A percentile compares a stretch with the other conserved stretches of the same genome.
phyloP scores from a whole-genome alignment of 2,888 invertebrate species.

The Anorthoa munda region DNA sequence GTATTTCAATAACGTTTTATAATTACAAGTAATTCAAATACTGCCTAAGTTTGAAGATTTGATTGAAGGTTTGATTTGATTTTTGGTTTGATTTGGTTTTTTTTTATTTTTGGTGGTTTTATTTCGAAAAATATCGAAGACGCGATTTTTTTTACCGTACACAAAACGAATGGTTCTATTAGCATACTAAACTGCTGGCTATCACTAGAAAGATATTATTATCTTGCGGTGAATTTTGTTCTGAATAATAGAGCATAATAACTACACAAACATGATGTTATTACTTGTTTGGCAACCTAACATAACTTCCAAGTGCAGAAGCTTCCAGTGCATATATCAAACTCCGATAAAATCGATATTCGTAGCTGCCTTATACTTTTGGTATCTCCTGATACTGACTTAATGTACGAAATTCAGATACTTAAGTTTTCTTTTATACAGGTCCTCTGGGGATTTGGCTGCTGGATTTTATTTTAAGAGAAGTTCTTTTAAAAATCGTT shows the following conservation, averaged over 20 bases:
- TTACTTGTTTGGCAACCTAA: constrained; percentile 4
- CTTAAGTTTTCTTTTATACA: constrained; percentile 42
- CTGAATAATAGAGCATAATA: neutral
- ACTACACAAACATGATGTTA: neutral
- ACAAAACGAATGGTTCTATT: no score
- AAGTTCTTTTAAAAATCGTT: neutral
- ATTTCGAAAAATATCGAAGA: no score
- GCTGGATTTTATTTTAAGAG: neutral
- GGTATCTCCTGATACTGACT: constrained; percentile 14
- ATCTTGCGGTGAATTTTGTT: neutral
- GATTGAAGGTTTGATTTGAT: no score
- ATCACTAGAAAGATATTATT: neutral
- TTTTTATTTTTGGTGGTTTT: no score
- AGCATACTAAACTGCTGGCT: no score
- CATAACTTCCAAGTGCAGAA: constrained; percentile 1
- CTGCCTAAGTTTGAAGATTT: no score
- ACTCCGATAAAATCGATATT: constrained; percentile 29
- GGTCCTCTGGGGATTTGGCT: constrained; percentile 3
- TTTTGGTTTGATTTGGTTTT: no score
- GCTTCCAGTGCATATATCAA: neutral
- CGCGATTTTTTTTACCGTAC: no score
- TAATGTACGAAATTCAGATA: constrained; percentile 36
- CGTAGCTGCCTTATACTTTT: neutral
- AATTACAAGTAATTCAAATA: constrained; percentile 68
- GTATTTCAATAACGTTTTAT: constrained; percentile 73